Evolutionary conservation across 2,888 invertebrate genomes (phyloP).

Genomic region (Saturnia japonica): DNA sequence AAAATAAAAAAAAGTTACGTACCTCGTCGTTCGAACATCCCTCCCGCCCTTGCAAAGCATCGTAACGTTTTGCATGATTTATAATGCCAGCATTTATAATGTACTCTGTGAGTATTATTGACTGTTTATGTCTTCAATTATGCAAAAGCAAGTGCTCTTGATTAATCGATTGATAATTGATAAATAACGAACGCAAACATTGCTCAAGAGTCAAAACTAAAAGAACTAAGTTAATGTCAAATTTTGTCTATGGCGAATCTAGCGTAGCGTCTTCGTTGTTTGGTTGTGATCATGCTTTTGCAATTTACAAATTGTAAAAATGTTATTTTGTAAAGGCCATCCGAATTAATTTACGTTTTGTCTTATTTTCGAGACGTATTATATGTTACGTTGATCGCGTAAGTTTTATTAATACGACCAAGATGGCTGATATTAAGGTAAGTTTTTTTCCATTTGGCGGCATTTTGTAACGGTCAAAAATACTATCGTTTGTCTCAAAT

Average conservation of each 20-base stretch:
- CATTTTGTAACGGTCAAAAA: conserved; percentile 76
- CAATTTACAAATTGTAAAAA: conserved; percentile 48
- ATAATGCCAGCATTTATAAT: no score
- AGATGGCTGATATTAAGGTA: conserved; percentile 82
- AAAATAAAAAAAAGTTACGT: no score
- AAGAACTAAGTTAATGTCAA: not conserved
- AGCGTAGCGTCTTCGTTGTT: conserved; percentile 63
- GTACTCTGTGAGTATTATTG: no score
- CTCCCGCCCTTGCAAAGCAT: no score
- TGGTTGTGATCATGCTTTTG: conserved; percentile 50
- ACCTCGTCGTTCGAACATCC: no score
- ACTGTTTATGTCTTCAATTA: no score
- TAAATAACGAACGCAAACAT: no score
- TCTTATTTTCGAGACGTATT: conserved; percentile 54
- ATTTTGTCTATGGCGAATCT: conserved; percentile 49
- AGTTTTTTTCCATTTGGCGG: conserved; percentile 68
- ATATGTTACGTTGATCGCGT: conserved; percentile 66
- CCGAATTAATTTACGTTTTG: conserved; percentile 48
- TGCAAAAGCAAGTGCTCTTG: no score
- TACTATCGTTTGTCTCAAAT: conserved; percentile 39
- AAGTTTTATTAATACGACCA: conserved; percentile 57
- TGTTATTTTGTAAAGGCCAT: conserved; percentile 56
- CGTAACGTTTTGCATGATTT: no score
- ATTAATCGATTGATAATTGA: no score
- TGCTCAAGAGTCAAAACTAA: no score